Base-by-base conservation (phyloP, 2,113 vertebrate species). In the Naja naja region DNA sequence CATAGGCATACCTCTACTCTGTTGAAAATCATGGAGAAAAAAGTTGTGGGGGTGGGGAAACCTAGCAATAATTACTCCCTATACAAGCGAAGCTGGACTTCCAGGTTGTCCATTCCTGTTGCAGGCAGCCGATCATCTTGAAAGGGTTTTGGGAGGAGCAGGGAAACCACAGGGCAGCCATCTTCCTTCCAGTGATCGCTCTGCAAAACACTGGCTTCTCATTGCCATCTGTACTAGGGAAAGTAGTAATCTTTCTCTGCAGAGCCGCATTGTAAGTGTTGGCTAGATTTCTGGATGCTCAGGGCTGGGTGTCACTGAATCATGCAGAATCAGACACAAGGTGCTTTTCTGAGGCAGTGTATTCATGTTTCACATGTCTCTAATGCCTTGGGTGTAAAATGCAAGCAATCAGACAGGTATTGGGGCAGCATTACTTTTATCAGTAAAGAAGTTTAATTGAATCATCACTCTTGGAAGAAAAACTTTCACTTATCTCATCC, bases 41-140 rank as follows among this genome's bases (percentile, higher is more conserved):
- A 14, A 34, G 14, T 16, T 4, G 14, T 0, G 4, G 4, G n/a
- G n/a, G 14, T 4, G 69, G n/a, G 1, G 1, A 16, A 30, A 30
- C 60, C 1, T 69, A 20, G n/a, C 69, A 39, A 18, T 74, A 74
- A 74, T 74, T 74, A 34, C n/a, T 34, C 5, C 16, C 14, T 74
- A 18, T n/a, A 74, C n/a, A 74, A 74, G 5, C 69, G 20, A 5
- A 74, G n/a, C n/a, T 18, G 16, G 14, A 74, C n/a, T 7, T 18
- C 5, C 2, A 34, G n/a, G 6, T 0, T 39, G n/a, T 16, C 39
- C 5, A 1, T 74, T 74, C 1, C 69, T 74, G n/a, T 74, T 74
- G 69, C 30, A 69, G n/a, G n/a, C 27, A 69, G 30, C 30, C 60
- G 34, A 34, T 74, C 5, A 34, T 34, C 64, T 34, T 74, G 14